phyloP scores from a whole-genome alignment of 2,888 invertebrate species.

The Agrilus mali region DNA sequence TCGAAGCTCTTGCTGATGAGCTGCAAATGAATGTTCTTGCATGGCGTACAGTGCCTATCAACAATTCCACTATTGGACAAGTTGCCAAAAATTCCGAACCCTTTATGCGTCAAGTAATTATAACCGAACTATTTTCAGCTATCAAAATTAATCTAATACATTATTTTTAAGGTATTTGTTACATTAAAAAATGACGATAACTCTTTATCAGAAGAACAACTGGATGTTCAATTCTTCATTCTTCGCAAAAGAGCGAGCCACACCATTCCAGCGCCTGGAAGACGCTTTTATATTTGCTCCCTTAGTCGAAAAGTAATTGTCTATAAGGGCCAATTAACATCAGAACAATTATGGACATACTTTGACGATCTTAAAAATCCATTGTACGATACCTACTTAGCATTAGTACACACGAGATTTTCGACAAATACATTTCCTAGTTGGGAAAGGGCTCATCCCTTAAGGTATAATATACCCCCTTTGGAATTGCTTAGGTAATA shows the following conservation, averaged over 20 bases:
- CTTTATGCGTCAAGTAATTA: conserved; percentile 78
- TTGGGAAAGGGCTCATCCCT: conserved; percentile 98
- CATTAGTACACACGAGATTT: conserved; percentile 94
- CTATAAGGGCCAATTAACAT: conserved; percentile 95
- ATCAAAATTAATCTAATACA: conserved; percentile 1
- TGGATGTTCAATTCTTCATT: conserved; percentile 48
- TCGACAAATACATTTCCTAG: conserved; percentile 99
- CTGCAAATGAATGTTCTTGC: conserved; percentile 72
- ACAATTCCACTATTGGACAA: conserved; percentile 73
- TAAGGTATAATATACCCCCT: conserved; percentile 55
- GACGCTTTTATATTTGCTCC: conserved; percentile 93
- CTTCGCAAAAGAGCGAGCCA: conserved; percentile 90
- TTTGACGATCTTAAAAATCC: conserved; percentile 59
- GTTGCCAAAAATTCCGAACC: conserved; percentile 94
- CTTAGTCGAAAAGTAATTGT: conserved; percentile 81
- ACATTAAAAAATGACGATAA: conserved; percentile 15
- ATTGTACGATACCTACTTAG: conserved; percentile 85
- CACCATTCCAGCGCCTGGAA: conserved; percentile 69
- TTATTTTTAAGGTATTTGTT: conserved; percentile 47
- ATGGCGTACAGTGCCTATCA: conserved; percentile 90
- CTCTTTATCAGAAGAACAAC: conserved; percentile 22
- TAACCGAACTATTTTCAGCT: background rate
- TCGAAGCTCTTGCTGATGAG: conserved; percentile 67
- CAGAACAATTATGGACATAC: conserved; percentile 80
- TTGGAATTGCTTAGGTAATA: background rate